phyloP scores from a whole-genome alignment of 2,797 vertebrate genomes.

The Pteronotus mesoamericanus region DNA sequence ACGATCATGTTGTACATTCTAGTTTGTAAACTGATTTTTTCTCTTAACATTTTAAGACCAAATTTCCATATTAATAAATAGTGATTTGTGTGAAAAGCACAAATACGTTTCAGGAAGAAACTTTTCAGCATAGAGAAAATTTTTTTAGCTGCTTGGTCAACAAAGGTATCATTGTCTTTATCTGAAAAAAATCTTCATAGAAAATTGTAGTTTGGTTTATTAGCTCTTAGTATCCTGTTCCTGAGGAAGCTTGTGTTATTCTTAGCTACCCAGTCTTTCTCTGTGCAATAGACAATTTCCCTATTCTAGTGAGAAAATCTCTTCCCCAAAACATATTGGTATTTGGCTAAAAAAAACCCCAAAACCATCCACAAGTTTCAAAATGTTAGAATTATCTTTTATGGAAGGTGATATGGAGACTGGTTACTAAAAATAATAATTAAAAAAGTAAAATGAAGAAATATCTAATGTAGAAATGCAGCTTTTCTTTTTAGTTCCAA shows the following conservation, averaged over 20 bases:
- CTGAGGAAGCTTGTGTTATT: not conserved
- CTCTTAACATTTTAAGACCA: not conserved
- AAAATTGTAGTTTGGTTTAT: not conserved
- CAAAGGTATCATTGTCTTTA: not conserved
- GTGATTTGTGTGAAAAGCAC: not conserved
- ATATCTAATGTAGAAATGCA: not conserved
- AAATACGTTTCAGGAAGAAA: not conserved
- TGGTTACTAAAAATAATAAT: not conserved
- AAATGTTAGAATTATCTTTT: not conserved
- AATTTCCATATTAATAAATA: not conserved
- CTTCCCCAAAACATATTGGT: not conserved
- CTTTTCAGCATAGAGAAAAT: not conserved
- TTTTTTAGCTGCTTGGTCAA: not conserved
- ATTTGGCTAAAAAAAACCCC: not conserved
- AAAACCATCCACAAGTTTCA: not conserved
- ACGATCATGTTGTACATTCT: not conserved
- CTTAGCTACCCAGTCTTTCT: not conserved
- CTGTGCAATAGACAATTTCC: not conserved
- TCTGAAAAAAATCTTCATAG: not conserved
- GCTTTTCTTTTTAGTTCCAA: not conserved
- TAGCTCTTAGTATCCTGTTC: not conserved
- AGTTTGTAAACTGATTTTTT: not conserved
- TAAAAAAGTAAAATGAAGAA: not conserved
- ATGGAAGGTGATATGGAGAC: not conserved
- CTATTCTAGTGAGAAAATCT: not conserved